Percentiles rank a stretch among this genome's conserved stretches.
phyloP scores from a whole-genome alignment of 2,113 vertebrate genomes.

The Rostratula benghalensis region DNA sequence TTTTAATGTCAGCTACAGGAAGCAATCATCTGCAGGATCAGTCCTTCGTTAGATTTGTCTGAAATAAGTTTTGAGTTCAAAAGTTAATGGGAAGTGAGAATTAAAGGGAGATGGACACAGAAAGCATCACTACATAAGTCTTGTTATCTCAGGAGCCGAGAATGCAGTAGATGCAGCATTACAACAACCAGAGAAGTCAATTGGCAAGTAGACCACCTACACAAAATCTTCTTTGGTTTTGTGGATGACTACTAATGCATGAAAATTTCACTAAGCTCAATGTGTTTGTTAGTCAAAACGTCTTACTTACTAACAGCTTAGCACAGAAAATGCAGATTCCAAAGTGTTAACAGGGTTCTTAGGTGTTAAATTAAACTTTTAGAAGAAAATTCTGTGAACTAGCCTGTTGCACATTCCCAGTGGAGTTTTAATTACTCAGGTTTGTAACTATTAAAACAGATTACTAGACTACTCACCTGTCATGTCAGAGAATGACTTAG shows the following conservation, averaged over 20 bases:
- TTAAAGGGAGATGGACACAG: background rate
- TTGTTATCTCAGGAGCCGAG: background rate
- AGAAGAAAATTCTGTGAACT: conserved; percentile 43
- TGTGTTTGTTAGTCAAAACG: conserved; percentile 37
- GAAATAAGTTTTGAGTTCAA: background rate
- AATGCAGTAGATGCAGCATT: background rate
- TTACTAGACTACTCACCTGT: background rate
- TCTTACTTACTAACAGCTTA: conserved; percentile 26
- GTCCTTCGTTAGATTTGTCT: background rate
- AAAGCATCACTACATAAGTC: background rate
- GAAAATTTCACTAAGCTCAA: conserved; percentile 9
- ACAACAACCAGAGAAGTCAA: background rate
- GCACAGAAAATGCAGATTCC: conserved; percentile 21
- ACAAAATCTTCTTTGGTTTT: background rate
- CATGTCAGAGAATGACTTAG: background rate
- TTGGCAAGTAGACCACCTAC: background rate
- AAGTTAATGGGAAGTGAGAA: background rate
- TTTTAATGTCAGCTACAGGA: background rate
- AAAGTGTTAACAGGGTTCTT: background rate
- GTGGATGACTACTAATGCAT: conserved; percentile 1
- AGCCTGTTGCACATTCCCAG: background rate
- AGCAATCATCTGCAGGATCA: background rate
- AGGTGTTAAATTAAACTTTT: background rate
- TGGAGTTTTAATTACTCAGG: background rate
- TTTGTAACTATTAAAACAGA: background rate